Conservation (phyloP, 2,113 vertebrate genomes). For the Channa argus region DNA sequence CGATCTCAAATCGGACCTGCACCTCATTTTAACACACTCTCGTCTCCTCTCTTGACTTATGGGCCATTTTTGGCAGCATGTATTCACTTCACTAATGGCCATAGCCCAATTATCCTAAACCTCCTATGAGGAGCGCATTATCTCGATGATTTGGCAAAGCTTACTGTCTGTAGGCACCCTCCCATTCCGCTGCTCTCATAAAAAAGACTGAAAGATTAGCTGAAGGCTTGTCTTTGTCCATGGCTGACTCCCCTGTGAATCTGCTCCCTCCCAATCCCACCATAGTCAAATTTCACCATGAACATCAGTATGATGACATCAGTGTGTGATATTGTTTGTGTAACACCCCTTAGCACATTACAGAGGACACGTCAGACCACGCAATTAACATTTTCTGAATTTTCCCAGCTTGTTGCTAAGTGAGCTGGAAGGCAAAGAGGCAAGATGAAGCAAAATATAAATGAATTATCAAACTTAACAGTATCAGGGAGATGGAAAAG, state of each 20-base stretch:
- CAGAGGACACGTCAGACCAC: background rate
- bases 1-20: constrained; percentile 32
- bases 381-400: background rate
- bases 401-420: constrained; percentile 15
- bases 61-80: constrained; percentile 48
- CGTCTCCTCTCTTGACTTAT: constrained; percentile 36
- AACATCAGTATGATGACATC: constrained; percentile 18
- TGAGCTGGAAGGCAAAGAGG: constrained; percentile 3
- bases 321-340: constrained; percentile 28
- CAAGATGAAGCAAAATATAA: constrained; percentile 12
- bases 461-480: constrained; percentile 32
- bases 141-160: constrained; percentile 53
- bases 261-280: constrained; percentile 8
- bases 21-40: constrained; percentile 53
- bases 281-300: constrained; percentile 57
- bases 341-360: constrained; percentile 2
- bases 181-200: constrained; percentile 19
- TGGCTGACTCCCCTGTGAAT: constrained; percentile 5
- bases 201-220: constrained; percentile 29
- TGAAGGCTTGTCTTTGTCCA: constrained; percentile 63
- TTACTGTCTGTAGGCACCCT: constrained; percentile 32
- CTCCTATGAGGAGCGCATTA: constrained; percentile 60
- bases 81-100: constrained; percentile 65
- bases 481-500: constrained; percentile 16
- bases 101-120: constrained; percentile 41